Base-by-base conservation (phyloP, 2,113 vertebrate species). In the Psettodes erumei region DNA sequence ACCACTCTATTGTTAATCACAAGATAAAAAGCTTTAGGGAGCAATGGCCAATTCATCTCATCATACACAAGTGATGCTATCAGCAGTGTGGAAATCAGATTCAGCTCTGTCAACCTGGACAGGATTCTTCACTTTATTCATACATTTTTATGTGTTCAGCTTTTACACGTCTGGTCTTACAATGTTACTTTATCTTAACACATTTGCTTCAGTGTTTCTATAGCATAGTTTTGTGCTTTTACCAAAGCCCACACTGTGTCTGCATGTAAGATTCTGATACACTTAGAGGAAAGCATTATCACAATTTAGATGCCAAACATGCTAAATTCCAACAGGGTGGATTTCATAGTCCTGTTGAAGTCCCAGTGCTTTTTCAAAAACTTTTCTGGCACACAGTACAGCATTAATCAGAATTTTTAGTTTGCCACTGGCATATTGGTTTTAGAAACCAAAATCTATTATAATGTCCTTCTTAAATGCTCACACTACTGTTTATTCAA, bases 1-100 rank as follows among this genome's bases (percentile, higher is more conserved):
- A 72, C 60, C 40, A 23, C 43, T 83, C 74, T 33, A 61, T 66
- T 77, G 59, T 83, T 86, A 78, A 87, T 86, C 78, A 81, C 43
- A 30, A 78, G 77, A 84, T 84, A 43, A 76, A 78, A 77, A 60
- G 32, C 59, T 19, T 71, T 18, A 47, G 58, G 53, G 40, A 81
- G 35, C 60, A 19, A 10, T 35, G 38, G 54, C 66, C 76, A 79
- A 71, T 82, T 73, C 8, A 2, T 19, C 59, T 65, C 6, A 0
- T 60, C 12, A 18, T 79, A 45, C 66, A 33, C n/a, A 28, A 37
- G 63, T 28, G 77, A 75, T 74, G 66, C 33, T 55, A 77, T 76
- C 78, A 33, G 40, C 50, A 15, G 21, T 60, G 48, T 79, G 69
- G 58, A 53, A 75, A 75, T 73, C 11, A 43, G 53, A 79, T 74